Base-by-base conservation (phyloP, 2,797 vertebrate genomes). In the Babyrousa celebensis region DNA sequence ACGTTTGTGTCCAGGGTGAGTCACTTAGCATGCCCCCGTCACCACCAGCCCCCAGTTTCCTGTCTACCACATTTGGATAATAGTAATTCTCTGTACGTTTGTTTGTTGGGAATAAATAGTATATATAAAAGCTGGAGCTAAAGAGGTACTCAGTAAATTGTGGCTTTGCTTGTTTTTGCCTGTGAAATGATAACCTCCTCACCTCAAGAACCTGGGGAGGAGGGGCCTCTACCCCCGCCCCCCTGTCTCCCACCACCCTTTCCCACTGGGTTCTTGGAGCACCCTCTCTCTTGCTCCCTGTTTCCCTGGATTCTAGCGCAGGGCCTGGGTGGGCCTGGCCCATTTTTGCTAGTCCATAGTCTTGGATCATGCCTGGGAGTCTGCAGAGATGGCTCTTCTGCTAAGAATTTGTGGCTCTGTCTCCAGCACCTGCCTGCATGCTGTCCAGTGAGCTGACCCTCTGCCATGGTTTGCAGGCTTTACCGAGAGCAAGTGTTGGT, bases 361-460 rank as follows among this genome's bases (percentile, higher is more conserved):
- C 56, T 85, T 36, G n/a, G 68, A 23, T 70, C 67, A 10, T 4
- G 21, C 1, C 2, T 72, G 27, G 15, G 40, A 29, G 40, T 40
- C 62, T 56, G 52, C 74, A 75, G 63, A 58, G 21, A 4, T 32
- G 18, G 60, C 68, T 93, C 12, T 79, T 63, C 91, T 52, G 18
- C 70, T 60, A 7, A 71, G n/a, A 68, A n/a, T 65, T 43, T 82
- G 27, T n/a, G 29, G n/a, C 10, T 75, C 48, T 65, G 18, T 72
- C 40, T 93, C 29, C 9, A 70, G 43, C 78, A 27, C 5, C 15
- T 21, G 18, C 65, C 54, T 43, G 4, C 1, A 6, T 36, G 17
- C 63, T 2, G 56, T 20, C 40, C 1, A 0, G 40, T 1, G 0
- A 3, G 21, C 14, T 67, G 77, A 16, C 5, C 0, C 36, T 70